Evolutionary conservation across 2,113 vertebrate genomes (phyloP).

Genomic region (Scomber colias): DNA sequence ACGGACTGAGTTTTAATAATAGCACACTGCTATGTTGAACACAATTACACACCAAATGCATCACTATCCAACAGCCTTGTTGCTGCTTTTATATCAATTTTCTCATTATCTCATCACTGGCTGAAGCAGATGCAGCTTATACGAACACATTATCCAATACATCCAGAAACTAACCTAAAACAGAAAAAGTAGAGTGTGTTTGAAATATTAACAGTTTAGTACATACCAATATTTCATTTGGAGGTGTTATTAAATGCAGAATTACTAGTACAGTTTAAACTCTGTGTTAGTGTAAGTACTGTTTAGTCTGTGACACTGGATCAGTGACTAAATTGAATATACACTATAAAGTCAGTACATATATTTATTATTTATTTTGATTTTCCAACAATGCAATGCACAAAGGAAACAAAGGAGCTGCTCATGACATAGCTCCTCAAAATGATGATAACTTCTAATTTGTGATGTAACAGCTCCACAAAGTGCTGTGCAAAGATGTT

Average conservation of each 20-base stretch:
- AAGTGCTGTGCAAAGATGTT: background rate
- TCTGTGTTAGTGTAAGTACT: no score
- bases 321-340: slow-evolving; percentile 4
- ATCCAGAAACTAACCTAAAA: slow-evolving; percentile 3
- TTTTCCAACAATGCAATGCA: slow-evolving; percentile 8
- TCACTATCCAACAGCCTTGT: slow-evolving; percentile 16
- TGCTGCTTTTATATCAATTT: slow-evolving; percentile 31
- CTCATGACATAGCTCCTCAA: slow-evolving; percentile 6
- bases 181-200: background rate
- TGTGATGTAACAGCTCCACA: background rate
- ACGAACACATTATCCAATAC: slow-evolving; percentile 49
- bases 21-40: slow-evolving; percentile 7
- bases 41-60: slow-evolving; percentile 29
- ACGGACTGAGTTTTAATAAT: slow-evolving; percentile 41
- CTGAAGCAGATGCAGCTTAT: slow-evolving; percentile 18
- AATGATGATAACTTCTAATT: background rate
- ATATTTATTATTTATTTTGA: no score
- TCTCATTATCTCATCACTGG: slow-evolving; percentile 38
- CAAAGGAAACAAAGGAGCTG: slow-evolving; percentile 16
- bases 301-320: background rate
- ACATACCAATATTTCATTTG: slow-evolving; percentile 14
- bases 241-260: background rate
- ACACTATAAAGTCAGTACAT: background rate
- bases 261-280: background rate
- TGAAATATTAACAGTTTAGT: background rate